Conservation (phyloP, 2,113 vertebrate genomes). For the Hippocampus comes region DNA sequence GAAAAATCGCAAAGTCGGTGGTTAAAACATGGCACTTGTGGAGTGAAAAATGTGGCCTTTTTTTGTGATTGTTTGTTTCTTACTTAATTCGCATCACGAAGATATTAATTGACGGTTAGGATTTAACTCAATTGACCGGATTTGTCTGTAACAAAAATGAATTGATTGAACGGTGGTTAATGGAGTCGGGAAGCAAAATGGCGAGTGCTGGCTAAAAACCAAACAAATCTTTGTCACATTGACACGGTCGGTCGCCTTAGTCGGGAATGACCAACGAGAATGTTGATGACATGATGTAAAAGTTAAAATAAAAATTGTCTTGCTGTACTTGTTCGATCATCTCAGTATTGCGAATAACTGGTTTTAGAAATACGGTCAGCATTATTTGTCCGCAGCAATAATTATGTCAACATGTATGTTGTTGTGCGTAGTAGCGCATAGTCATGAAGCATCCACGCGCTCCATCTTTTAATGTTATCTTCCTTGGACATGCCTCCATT, state of each 20-base stretch:
- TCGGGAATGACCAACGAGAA: neutral
- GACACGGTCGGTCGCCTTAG: neutral
- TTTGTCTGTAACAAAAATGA: neutral
- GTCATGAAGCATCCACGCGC: neutral
- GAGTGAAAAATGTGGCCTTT: neutral
- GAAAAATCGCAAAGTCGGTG: constrained; percentile 37
- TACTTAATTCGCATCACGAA: neutral
- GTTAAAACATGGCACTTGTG: neutral
- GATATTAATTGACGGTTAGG: neutral
- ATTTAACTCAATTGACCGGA: neutral
- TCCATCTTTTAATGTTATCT: neutral
- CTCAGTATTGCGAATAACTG: no score
- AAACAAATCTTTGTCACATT: neutral
- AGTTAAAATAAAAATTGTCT: neutral
- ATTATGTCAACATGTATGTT: neutral
- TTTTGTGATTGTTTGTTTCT: neutral
- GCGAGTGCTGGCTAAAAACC: no score
- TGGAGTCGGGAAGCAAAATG: neutral
- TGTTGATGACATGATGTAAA: neutral
- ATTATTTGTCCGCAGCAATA: no score
- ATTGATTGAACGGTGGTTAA: neutral
- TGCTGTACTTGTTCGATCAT: no score
- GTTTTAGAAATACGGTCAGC: no score
- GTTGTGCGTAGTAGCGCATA: no score
- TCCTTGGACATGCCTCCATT: neutral